Conservation (phyloP, 2,797 vertebrate species). For the Botia kubotai region DNA sequence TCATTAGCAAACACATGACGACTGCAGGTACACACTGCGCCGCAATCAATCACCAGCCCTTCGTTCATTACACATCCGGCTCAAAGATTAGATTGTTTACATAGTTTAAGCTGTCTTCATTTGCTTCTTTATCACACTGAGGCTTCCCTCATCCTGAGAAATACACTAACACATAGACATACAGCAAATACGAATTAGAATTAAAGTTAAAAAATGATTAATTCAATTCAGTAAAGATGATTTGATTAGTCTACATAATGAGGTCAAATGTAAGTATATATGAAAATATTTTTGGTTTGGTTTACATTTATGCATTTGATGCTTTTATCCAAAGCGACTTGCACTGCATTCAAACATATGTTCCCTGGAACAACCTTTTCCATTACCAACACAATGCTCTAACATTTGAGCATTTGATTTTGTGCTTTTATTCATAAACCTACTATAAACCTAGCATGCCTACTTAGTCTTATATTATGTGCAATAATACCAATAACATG, state of each 20-base stretch:
- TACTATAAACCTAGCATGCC: too few relatives aligned
- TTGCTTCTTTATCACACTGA: slow-evolving; percentile 42
- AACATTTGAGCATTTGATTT: too few relatives aligned
- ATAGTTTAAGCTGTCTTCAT: slow-evolving; percentile 26
- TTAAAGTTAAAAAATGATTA: not conserved
- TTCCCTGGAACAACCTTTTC: too few relatives aligned
- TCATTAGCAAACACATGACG: slow-evolving; percentile 25
- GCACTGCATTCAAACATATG: too few relatives aligned
- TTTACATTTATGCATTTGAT: too few relatives aligned
- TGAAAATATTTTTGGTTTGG: not conserved
- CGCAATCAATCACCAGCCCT: slow-evolving; percentile 24
- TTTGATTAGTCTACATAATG: too few relatives aligned
- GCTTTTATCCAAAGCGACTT: too few relatives aligned
- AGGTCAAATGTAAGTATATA: not conserved
- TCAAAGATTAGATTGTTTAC: slow-evolving; percentile 40
- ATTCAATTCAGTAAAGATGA: slow-evolving; percentile 1
- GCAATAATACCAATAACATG: too few relatives aligned
- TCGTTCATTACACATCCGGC: slow-evolving; percentile 36
- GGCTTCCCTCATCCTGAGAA: slow-evolving; percentile 31
- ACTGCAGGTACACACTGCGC: slow-evolving; percentile 5
- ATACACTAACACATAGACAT: not conserved
- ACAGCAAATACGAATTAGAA: not conserved
- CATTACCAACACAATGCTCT: too few relatives aligned
- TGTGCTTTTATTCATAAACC: too few relatives aligned
- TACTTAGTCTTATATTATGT: too few relatives aligned